Percentiles rank a stretch among this genome's conserved stretches.
These are phyloP conservation scores for Cynopterus brachyotis DNA, from an alignment of 2,113 vertebrate species.

Conservation along the genomic window DNA sequence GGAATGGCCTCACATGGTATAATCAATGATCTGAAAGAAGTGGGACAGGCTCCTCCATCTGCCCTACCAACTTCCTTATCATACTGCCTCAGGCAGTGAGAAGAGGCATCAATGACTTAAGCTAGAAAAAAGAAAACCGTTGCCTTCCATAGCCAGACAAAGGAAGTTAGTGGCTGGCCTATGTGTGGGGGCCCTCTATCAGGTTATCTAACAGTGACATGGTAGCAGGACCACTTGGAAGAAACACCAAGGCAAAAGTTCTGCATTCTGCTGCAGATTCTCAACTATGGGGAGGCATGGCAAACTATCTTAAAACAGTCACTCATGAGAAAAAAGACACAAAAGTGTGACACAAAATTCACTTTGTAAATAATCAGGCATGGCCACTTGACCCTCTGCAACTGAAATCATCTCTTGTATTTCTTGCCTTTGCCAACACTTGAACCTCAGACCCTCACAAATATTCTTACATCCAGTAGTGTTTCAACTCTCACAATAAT, in stretches of 20 bases:
- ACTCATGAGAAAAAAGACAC: neutral
- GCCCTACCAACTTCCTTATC: conserved; percentile 52
- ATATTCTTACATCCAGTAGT: neutral
- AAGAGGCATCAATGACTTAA: neutral
- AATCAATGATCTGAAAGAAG: conserved; percentile 32
- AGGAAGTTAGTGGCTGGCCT: neutral
- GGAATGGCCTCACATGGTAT: neutral
- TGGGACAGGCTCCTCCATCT: conserved; percentile 22
- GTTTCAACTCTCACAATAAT: neutral
- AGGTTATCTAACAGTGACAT: neutral
- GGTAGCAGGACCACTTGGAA: neutral
- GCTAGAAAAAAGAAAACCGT: neutral
- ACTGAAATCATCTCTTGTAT: neutral
- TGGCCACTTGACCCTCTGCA: neutral
- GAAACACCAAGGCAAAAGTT: neutral
- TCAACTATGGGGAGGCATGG: neutral
- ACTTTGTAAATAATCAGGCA: neutral
- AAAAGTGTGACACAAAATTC: neutral
- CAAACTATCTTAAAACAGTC: neutral
- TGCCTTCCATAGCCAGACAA: neutral
- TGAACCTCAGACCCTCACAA: neutral
- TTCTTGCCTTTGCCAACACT: conserved; percentile 34
- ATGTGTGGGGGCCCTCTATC: neutral
- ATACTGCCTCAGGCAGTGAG: conserved; percentile 44
- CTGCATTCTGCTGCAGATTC: neutral